Evolutionary conservation across 2,888 invertebrate species (phyloP), one percentile per base, ranked within the genome.

Genomic region (Ornithoptera alexandrae): DNA sequence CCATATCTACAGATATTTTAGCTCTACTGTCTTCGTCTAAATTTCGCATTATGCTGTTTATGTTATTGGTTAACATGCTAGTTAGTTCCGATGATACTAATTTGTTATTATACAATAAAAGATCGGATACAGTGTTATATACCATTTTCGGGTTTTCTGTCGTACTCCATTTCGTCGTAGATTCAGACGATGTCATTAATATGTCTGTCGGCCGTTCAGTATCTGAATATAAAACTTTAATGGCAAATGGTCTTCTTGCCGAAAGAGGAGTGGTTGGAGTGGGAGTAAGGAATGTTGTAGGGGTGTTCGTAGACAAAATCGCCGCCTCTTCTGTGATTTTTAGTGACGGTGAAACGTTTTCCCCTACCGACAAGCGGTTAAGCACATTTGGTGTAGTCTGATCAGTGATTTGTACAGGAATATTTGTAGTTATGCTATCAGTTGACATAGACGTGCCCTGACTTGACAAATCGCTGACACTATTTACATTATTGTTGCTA

Each of bases 51-150:
- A 92, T 90, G 83, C 81, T 83, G 81, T 80, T 86, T 77, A 92
- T 92, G 77, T 90, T 90, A 88, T 87, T 90, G 76, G 92, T 84
- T 75, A 92, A 86, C 92, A 92, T 92, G 92, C 92, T 92, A 84
- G 92, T 92, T 92, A 92, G 88, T 90, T 90, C 91, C 73, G 89
- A 87, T 72, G 92, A 92, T 66, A 92, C 87, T 85, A 92, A 79
- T 79, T 88, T 87, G 75, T 90, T 92, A 84, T 89, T 90, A 75
- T 88, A 84, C 78, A 91, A 81, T 81, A 92, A 86, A 80, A 92
- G 86, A 87, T 92, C 91, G 81, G 92, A 91, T 75, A 90, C 88
- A 82, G 88, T 90, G 76, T 89, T 92, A 89, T 84, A 88, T 92
- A 92, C 92, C 92, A 81, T 92, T 87, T 84, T 81, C 77, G 90